These are phyloP conservation scores for Pantala flavescens DNA, from an alignment of 1,140 invertebrate species.

Conservation along the genomic window DNA sequence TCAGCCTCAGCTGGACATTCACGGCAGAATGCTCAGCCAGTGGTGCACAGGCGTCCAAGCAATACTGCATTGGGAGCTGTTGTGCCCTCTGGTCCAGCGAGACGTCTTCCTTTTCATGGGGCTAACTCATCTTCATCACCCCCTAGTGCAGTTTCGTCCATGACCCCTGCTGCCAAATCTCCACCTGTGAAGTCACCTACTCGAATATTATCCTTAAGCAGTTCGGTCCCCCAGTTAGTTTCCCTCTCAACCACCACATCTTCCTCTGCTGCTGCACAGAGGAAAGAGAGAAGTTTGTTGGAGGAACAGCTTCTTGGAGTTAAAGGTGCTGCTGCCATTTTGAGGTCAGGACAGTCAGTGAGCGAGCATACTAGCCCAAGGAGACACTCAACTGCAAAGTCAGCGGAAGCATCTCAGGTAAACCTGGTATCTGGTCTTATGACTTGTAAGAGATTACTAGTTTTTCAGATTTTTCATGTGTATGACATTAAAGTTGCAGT, in stretches of 20 bases:
- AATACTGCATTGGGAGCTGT: not conserved
- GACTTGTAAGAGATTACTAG: too few species aligned
- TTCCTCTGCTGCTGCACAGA: not conserved
- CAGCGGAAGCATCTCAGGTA: not conserved
- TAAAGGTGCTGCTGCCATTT: not conserved
- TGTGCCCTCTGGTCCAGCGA: not conserved
- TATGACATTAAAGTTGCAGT: too few species aligned
- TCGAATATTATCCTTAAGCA: not conserved
- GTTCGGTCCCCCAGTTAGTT: not conserved
- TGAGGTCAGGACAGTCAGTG: not conserved
- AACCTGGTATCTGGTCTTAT: too few species aligned
- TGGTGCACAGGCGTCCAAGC: not conserved
- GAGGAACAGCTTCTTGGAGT: slow-evolving; percentile 15
- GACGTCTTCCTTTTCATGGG: not conserved
- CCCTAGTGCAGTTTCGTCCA: not conserved
- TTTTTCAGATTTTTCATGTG: too few species aligned
- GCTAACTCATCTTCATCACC: not conserved
- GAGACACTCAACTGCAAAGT: not conserved
- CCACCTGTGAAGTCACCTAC: not conserved
- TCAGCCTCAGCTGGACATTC: not conserved
- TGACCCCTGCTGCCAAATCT: not conserved
- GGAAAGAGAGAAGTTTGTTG: slow-evolving; percentile 13
- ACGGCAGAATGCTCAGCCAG: not conserved
- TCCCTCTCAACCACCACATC: not conserved
- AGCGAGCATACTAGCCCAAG: not conserved